A percentile compares a stretch with the other conserved stretches of the same genome.
phyloP scores from a whole-genome alignment of 1,140 invertebrate species.

The Drosophila pseudoananassae region DNA sequence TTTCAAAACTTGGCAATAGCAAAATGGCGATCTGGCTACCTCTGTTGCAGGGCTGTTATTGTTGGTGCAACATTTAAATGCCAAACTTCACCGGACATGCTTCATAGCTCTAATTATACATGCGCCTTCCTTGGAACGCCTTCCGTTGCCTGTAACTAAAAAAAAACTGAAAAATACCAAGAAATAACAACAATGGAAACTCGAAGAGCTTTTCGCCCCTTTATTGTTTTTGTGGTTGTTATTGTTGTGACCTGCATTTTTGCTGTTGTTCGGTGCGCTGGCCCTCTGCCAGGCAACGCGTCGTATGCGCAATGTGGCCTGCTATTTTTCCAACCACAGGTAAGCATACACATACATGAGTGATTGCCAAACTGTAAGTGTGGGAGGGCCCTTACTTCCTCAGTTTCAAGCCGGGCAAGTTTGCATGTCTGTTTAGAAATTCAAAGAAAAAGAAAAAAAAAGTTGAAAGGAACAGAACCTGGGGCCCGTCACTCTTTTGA shows the following conservation, averaged over 20 bases:
- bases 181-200: slow-evolving; percentile 35
- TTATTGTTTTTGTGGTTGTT: slow-evolving; percentile 18
- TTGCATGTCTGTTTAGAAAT: slow-evolving; percentile 73
- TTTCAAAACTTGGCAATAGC: slow-evolving; percentile 44
- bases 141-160: slow-evolving; percentile 54
- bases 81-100: slow-evolving; percentile 82
- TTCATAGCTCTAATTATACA: slow-evolving; percentile 83
- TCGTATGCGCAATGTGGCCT: slow-evolving; percentile 56
- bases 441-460: slow-evolving; percentile 35
- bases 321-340: slow-evolving; percentile 49
- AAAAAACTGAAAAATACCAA: slow-evolving; percentile 39
- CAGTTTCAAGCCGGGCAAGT: slow-evolving; percentile 39
- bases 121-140: slow-evolving; percentile 74
- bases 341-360: slow-evolving; percentile 22
- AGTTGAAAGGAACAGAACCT: neutral
- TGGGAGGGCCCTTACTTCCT: neutral
- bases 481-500: slow-evolving; percentile 62
- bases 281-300: slow-evolving; percentile 51
- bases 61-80: slow-evolving; percentile 75
- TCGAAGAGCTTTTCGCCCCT: slow-evolving; percentile 10
- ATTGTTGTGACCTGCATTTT: slow-evolving; percentile 24
- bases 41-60: slow-evolving; percentile 30
- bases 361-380: slow-evolving; percentile 9
- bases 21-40: slow-evolving; percentile 48
- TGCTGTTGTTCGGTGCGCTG: slow-evolving; percentile 47